Evolutionary conservation across 2,797 vertebrate species (phyloP), one percentile per base, ranked within the genome.

Genomic region (Ataeniobius toweri): DNA sequence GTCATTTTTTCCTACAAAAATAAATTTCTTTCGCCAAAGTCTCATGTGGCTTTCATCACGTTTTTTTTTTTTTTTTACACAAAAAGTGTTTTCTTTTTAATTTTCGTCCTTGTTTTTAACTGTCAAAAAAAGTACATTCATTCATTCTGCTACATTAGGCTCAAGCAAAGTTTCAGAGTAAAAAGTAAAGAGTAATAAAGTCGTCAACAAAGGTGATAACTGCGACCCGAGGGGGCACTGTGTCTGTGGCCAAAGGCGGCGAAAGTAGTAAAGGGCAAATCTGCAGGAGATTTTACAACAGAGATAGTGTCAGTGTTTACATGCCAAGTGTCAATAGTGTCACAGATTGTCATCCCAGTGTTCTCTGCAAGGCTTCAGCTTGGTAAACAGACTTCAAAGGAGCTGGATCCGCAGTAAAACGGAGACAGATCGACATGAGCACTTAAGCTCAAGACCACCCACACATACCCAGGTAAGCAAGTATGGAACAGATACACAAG

Each of bases 291-390:
- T 81, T 90, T 91, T 73, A 89, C 92, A 91, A 92, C 80, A 55
- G 88, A 87, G 90, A 88, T 94, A 92, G 89, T 92, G 92, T 94
- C 92, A 90, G 89, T 92, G 93, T 94, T 94, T 93, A 94, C 94
- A 93, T 95, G 95, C 94, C 94, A 96, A 93, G 95, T 95, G 94
- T 94, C 94, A 94, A 93, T 90, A 88, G 93, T 94, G 94, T 94
- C 95, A 94, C 94, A 95, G 93, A 96, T 94, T 96, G 94, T 89
- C 91, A 85, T 92, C 94, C 90, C 86, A 85, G 92, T 88, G 94
- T 87, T 93, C 94, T 84, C 95, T 94, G 95, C 94, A 89, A 90
- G 95, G 86, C 83, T 91, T 90, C 94, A 5, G 79, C 88, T 89
- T 80, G 68, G 93, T 94, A 94, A 95, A 95, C 92, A 95, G 86